Conservation (phyloP, 2,888 invertebrate species). For the Dromius quadrimaculatus region DNA sequence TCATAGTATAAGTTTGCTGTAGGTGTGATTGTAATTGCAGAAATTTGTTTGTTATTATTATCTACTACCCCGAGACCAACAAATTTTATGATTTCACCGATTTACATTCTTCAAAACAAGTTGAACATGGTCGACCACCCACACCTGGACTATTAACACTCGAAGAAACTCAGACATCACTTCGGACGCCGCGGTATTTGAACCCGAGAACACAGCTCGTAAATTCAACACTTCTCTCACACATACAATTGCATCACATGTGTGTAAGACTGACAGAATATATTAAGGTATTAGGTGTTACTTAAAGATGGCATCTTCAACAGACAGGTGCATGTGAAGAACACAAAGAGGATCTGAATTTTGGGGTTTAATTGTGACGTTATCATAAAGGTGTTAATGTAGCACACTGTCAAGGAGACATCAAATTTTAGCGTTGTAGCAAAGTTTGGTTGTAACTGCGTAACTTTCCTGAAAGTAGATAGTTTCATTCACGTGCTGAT, state of each 20-base stretch:
- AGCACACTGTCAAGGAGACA: too few species aligned
- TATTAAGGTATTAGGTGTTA: constrained; percentile 21
- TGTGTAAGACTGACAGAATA: constrained; percentile 13
- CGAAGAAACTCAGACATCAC: neutral
- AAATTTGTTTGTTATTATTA: too few species aligned
- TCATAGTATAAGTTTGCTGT: too few species aligned
- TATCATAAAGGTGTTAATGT: constrained; percentile 20
- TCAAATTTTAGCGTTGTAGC: too few species aligned
- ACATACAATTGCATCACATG: neutral
- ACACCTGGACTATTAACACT: neutral
- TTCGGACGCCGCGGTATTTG: neutral
- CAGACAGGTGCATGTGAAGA: constrained; percentile 8
- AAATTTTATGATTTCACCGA: neutral
- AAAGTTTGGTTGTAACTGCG: too few species aligned
- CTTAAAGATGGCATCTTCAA: neutral
- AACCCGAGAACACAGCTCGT: neutral
- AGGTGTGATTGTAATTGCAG: too few species aligned
- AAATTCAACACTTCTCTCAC: neutral
- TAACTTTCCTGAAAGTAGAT: too few species aligned
- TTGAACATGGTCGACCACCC: neutral
- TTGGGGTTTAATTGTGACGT: constrained; percentile 19
- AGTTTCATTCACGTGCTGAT: too few species aligned
- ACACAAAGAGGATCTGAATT: constrained; percentile 13
- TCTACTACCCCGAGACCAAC: too few species aligned
- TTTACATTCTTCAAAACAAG: too few species aligned